Evolutionary conservation across 2,113 vertebrate genomes (phyloP), one percentile per base, ranked within the genome.

Genomic region (Mola mola): DNA sequence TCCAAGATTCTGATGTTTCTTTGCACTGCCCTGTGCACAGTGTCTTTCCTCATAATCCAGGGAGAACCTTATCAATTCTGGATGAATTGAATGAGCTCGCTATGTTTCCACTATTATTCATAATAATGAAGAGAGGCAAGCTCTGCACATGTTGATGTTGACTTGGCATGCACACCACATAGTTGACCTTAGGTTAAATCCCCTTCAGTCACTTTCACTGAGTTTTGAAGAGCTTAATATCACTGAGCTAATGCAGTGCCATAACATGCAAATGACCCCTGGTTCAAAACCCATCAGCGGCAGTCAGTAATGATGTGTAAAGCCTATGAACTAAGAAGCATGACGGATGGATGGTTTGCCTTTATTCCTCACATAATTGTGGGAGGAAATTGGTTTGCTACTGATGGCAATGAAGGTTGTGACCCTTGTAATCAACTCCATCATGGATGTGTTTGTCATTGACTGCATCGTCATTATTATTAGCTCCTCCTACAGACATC

Each of bases 231-330:
- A 38, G 36, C 49, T 31, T 6, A n/a, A 43, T 58, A 31, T 67
- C 56, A 61, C 75, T 46, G 21, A 38, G 25, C 40, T 70, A 53
- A 70, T 52, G 71, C 36, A 38, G 69, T 11, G 36, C 71, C 43
- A 40, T 55, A 63, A 75, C 40, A 87, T 78, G 70, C 79, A 83
- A 83, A 83, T 74, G 65, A 60, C 4, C 46, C 15, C 5, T 10
- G 49, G 48, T 34, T 60, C 53, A 57, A 50, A 31, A 33, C 20
- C 57, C 44, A 11, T 41, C 71, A 42, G 40, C 26, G 43, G 26
- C 25, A 20, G 37, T 58, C 62, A 42, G 65, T 80, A 73, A 85
- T 69, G 50, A 31, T 20, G 60, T n/a, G 2, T 79, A 49, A 78
- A 87, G 8, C 57, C 66, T 33, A 16, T 42, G 63, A 63, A 63